Base-by-base conservation (phyloP, 2,113 vertebrate genomes). In the Trinectes maculatus region DNA sequence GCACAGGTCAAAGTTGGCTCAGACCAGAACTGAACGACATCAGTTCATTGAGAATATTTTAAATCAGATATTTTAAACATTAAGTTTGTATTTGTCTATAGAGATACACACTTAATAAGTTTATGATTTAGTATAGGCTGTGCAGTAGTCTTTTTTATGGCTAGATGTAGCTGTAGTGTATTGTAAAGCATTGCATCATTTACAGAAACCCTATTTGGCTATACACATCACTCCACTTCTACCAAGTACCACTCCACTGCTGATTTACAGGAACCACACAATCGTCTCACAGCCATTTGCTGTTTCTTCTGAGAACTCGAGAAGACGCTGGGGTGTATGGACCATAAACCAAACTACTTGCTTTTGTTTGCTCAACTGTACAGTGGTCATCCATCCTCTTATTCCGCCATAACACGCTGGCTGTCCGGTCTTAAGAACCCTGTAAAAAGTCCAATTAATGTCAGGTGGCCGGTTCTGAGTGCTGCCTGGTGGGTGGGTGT, bases 281-380 rank as follows among this genome's bases (percentile, higher is more conserved):
- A 42, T 19, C 62, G 25, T 74, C 75, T 55, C 28, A 55, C 40
- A 55, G 46, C 39, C 21, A 36, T 39, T 69, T 55, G 40, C 24
- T 71, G 43, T 61, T 64, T 65, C 43, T 51, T 46, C 54, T 58
- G 12, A 75, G 48, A 70, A 37, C 43, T 51, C 2, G 21, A 77
- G 57, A 60, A 8, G 16, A 43, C 4, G 8, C 56, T 15, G 26
- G 26, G 21, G 28, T 62, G 49, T 52, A 67, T 29, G 22, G 8
- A 31, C 21, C 10, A 54, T 63, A 74, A 81, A 55, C 55, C 53
- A 53, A 73, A 78, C 61, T 19, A 18, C 28, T 60, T 0, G 8
- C 72, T 71, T 80, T 71, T 82, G 53, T 84, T 79, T 61, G 13
- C 51, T 77, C 47, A 46, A 36, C 25, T 71, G 58, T 57, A 79